Evolutionary conservation across 1,140 invertebrate species (phyloP).

Genomic region (Zaprionus kolodkinae): DNA sequence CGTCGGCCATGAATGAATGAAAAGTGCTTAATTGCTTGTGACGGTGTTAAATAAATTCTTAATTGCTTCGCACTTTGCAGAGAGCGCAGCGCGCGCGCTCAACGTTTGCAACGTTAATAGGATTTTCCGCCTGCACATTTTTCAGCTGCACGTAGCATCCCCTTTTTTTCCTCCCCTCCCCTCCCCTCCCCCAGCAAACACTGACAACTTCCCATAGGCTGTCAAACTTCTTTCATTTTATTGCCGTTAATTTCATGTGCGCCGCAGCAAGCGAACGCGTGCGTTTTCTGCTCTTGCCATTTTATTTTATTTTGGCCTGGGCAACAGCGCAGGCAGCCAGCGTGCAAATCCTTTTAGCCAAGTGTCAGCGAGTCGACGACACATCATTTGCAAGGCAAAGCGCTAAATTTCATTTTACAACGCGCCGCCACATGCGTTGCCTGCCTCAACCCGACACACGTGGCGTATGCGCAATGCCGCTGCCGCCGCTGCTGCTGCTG

Average conservation of each 20-base stretch:
- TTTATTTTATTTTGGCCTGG: slow-evolving; percentile 46
- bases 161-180: neutral
- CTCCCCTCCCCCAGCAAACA: neutral
- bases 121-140: slow-evolving; percentile 61
- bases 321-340: slow-evolving; percentile 58
- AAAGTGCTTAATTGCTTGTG: slow-evolving; percentile 84
- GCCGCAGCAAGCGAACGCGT: slow-evolving; percentile 11
- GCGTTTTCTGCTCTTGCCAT: slow-evolving; percentile 32
- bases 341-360: slow-evolving; percentile 79
- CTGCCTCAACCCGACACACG: slow-evolving; percentile 18
- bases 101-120: slow-evolving; percentile 81
- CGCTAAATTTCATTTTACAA: slow-evolving; percentile 80
- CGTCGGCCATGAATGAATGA: slow-evolving; percentile 74
- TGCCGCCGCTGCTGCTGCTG: slow-evolving; percentile 20
- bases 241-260: slow-evolving; percentile 71
- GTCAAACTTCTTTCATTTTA: slow-evolving; percentile 75
- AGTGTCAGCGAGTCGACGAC: slow-evolving; percentile 63
- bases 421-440: slow-evolving; percentile 28
- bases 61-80: slow-evolving; percentile 84
- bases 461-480: slow-evolving; percentile 47
- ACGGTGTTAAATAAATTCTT: slow-evolving; percentile 84
- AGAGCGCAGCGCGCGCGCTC: neutral
- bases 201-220: slow-evolving; percentile 29
- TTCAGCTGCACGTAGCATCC: neutral
- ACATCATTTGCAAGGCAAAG: slow-evolving; percentile 82